Evolutionary conservation across 2,888 invertebrate species (phyloP), one percentile per base, ranked within the genome.

Genomic region (Dryococelus australis): DNA sequence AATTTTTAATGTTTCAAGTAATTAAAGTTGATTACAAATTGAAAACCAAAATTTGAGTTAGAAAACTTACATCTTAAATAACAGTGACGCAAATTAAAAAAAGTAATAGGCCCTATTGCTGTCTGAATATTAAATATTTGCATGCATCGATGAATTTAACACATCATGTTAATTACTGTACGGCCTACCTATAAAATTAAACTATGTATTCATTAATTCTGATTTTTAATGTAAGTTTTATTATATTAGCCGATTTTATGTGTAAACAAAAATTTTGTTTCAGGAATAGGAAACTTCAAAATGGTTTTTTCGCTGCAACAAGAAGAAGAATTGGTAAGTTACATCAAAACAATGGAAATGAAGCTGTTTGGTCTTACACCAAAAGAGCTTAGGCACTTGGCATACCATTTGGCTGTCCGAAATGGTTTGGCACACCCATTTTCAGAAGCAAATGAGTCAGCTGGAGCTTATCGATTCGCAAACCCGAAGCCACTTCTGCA

Each of bases 301-400:
- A 43, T 27, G 10, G 86, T 86, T 79, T 80, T 86, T 79, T 43
- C 27, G 16, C n/a, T 13, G 5, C 43, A 65, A 35, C 86, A 86
- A 65, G 86, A 86, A 81, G 43, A 81, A 26, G 24, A 80, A 81
- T 47, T 86, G 35, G 86, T 86, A 13, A 65, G 35, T 43, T 78
- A 86, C 65, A 78, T n/a, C 9, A 86, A 65, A 27, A 80, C 35
- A 13, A 86, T 86, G 86, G 86, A 86, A 27, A 43, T 78, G 80
- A 27, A 80, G 47, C 65, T 86, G 16, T 86, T 86, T 79, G 86
- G 86, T 27, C 65, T 79, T 20, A 86, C 86, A 53, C 43, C 86
- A 86, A n/a, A 28, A 53, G 86, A 86, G n/a, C 28, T 86, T 24
- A 35, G 86, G 35, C 78, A 78, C 13, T 80, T 86, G 35, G 86